Conservation (phyloP, 2,888 invertebrate species). For the Lepidonotus clava region DNA sequence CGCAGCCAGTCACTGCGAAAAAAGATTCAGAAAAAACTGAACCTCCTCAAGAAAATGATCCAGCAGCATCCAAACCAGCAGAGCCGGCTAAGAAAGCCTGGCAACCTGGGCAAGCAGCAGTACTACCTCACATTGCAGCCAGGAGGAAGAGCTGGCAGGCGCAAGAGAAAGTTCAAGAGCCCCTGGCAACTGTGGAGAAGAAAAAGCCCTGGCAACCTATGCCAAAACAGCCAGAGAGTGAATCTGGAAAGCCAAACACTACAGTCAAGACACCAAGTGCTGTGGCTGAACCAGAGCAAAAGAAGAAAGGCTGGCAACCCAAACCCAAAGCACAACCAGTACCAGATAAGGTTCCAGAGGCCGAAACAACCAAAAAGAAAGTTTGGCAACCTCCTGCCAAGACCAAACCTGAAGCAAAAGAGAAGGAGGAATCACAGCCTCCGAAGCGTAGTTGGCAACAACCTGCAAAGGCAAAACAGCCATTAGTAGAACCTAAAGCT, state of each 20-base stretch:
- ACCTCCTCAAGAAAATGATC: neutral
- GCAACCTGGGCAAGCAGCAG: neutral
- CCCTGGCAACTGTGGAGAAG: neutral
- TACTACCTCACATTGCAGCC: neutral
- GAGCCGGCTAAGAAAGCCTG: neutral
- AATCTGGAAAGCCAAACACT: too few species aligned
- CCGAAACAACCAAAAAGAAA: neutral
- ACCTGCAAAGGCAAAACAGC: neutral
- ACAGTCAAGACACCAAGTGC: too few species aligned
- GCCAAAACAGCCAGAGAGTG: too few species aligned
- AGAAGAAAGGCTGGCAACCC: slow-evolving; percentile 13
- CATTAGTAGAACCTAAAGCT: neutral
- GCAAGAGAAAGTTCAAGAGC: neutral
- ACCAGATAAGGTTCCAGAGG: neutral
- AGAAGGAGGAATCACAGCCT: too few species aligned
- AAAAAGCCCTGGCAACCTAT: neutral
- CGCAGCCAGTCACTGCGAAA: neutral
- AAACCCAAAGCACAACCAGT: neutral
- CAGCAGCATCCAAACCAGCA: neutral
- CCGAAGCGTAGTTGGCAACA: too few species aligned
- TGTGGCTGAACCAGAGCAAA: neutral
- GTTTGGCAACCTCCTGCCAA: slow-evolving; percentile 10
- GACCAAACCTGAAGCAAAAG: neutral
- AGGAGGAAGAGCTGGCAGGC: slow-evolving; percentile 32
- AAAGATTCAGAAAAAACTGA: neutral